These are phyloP conservation scores for Gambusia affinis DNA, from an alignment of 2,113 vertebrate species.

Conservation along the genomic window DNA sequence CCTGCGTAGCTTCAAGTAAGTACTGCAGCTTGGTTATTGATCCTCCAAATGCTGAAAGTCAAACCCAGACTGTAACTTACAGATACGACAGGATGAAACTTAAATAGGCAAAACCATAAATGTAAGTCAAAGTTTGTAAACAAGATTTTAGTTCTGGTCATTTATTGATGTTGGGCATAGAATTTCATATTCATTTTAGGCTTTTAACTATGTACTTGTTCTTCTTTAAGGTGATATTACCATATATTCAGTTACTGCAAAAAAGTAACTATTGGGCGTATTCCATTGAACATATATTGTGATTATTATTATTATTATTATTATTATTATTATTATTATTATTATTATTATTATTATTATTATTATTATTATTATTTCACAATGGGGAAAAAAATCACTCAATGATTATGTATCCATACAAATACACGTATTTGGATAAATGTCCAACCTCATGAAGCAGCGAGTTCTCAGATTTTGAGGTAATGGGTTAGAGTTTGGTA, in stretches of 20 bases:
- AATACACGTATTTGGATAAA: background rate
- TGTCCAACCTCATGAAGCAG: background rate
- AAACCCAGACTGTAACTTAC: background rate
- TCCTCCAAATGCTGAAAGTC: background rate
- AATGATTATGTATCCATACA: too few species aligned
- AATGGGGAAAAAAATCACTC: too few species aligned
- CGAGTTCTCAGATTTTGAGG: background rate
- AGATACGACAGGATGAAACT: background rate
- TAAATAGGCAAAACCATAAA: background rate
- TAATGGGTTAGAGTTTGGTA: background rate
- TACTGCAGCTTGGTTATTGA: constrained; percentile 14
- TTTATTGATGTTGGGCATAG: too few species aligned
- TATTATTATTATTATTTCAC: too few species aligned
- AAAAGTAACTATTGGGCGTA: background rate
- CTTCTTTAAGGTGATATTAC: too few species aligned
- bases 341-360: too few species aligned
- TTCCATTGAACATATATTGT: background rate
- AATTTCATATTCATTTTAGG: background rate
- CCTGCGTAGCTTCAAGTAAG: constrained; percentile 70
- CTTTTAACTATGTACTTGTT: background rate
- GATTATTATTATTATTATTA: too few species aligned
- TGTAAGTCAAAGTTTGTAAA: background rate
- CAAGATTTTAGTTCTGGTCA: background rate
- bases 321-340: too few species aligned
- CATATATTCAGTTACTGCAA: background rate